phyloP scores from a whole-genome alignment of 2,888 invertebrate species.

The Epsilonema sp. region DNA sequence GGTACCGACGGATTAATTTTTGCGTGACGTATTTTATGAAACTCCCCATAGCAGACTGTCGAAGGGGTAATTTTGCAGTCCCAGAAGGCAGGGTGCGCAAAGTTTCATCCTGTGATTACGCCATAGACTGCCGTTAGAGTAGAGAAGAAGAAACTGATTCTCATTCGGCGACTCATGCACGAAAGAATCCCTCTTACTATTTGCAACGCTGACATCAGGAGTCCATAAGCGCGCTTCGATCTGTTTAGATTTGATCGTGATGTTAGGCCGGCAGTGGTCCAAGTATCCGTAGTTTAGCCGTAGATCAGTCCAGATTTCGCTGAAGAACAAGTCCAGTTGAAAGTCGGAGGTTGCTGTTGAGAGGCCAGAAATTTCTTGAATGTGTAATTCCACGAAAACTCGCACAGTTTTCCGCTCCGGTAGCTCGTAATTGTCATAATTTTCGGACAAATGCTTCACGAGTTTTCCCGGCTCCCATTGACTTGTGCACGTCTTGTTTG shows the following conservation, averaged over 20 bases:
- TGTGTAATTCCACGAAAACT: background rate
- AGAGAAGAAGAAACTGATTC: constrained; percentile 4
- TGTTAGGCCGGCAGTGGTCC: background rate
- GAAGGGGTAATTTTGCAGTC: constrained; percentile 1
- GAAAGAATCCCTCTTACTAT: background rate
- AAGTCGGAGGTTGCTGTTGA: constrained; percentile 4
- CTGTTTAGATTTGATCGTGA: background rate
- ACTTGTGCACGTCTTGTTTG: no score
- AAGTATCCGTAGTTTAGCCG: background rate
- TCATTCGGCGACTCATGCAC: constrained; percentile 1
- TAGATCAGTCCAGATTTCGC: constrained; percentile 1
- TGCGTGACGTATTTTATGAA: no score
- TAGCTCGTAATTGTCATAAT: background rate
- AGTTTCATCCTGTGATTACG: constrained; percentile 6
- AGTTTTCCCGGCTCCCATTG: no score
- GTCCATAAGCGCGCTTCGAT: background rate
- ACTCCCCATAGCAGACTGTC: background rate
- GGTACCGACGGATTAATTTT: no score
- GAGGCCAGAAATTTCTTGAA: constrained; percentile 1
- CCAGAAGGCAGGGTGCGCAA: constrained; percentile 2
- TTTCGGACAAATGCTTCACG: no score
- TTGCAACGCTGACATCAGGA: background rate
- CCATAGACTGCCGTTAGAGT: constrained; percentile 4
- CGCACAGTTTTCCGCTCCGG: no score
- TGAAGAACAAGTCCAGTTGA: constrained; percentile 1